Evolutionary conservation across 2,797 vertebrate species (phyloP), one percentile per base, ranked within the genome.

Genomic region (Leptatherina wallacei): DNA sequence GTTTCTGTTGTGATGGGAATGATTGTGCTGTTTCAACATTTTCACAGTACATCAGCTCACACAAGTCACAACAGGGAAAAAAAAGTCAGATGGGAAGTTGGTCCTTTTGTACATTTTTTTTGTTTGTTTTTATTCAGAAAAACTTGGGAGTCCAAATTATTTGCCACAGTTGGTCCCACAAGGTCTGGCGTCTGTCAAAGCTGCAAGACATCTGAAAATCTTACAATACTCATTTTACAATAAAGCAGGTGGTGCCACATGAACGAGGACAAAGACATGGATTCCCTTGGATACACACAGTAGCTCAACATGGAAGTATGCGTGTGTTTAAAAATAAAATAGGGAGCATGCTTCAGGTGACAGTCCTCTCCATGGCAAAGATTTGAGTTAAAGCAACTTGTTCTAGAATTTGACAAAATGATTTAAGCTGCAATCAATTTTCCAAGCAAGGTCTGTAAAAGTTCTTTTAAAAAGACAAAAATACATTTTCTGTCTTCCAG

Each of bases 151-250:
- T 73, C 40, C 65, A 64, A 80, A 86, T 82, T 64, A 73, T 75
- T 65, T 44, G 56, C 69, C 73, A 80, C 75, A 55, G 56, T 82
- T 80, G 73, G 79, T 83, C 83, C 80, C 82, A 72, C 60, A 57
- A 59, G 40, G 54, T 81, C 67, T 27, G 20, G 56, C 51, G 38
- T 85, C 77, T 64, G 38, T 74, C 51, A 52, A 71, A 60, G 78
- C 64, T 65, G 77, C 57, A 52, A 71, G 68, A 75, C 63, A 18
- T 71, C 63, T 75, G 44, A 49, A 58, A 75, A 73, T 58, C 73
- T 69, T 84, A 77, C 70, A 40, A 61, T 77, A 61, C 27, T 79
- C 4, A 3, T 80, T 74, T 75, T 68, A 74, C 64, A 78, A 71
- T 79, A 67, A 78, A 82, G 71, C 82, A 44, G 61, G 77, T 68